These are phyloP conservation scores for Abscondita cerata DNA, from an alignment of 2,888 invertebrate species.

Conservation along the genomic window DNA sequence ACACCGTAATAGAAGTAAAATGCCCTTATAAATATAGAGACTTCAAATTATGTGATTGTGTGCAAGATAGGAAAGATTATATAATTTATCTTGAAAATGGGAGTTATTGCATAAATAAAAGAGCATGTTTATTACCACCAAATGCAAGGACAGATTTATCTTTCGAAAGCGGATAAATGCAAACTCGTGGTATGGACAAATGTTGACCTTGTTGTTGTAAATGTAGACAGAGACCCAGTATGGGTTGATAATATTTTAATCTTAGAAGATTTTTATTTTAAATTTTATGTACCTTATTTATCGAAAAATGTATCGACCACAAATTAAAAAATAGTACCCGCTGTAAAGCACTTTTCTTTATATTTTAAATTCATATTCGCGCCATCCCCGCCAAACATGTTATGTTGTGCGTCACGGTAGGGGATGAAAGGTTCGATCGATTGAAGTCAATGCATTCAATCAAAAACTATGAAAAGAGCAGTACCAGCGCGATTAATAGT, in stretches of 20 bases:
- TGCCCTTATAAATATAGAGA: neutral
- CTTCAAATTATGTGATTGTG: neutral
- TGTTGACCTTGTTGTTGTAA: neutral
- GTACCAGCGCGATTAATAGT: too few species aligned
- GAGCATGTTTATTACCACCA: neutral
- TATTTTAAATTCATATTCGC: too few species aligned
- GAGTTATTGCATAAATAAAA: neutral
- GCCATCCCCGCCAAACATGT: too few species aligned
- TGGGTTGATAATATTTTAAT: neutral
- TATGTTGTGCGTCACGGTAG: too few species aligned
- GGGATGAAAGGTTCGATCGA: too few species aligned
- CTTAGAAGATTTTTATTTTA: neutral
- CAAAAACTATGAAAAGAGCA: too few species aligned
- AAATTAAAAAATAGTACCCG: too few species aligned
- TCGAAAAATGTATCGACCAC: too few species aligned
- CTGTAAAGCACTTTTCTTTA: too few species aligned
- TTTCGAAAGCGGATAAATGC: neutral
- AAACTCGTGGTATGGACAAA: neutral
- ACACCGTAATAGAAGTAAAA: neutral
- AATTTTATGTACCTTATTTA: neutral
- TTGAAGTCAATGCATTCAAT: too few species aligned
- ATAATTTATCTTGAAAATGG: neutral
- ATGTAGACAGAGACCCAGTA: neutral
- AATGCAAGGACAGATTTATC: neutral
- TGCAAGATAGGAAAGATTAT: neutral